Evolutionary conservation across 2,888 invertebrate genomes (phyloP).

Genomic region (Erebia aethiops): DNA sequence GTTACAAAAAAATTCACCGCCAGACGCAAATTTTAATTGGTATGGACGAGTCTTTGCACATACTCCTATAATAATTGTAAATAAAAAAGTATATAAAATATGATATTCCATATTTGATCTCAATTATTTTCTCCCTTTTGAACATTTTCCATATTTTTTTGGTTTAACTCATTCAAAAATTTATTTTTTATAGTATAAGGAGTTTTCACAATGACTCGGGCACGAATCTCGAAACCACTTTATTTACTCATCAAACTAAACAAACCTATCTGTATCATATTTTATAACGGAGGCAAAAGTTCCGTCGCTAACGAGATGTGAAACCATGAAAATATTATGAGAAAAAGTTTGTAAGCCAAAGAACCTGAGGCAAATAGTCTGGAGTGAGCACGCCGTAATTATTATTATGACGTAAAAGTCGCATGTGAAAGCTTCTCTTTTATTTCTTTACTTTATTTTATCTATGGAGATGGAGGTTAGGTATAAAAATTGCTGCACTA

Average conservation of each 20-base stretch:
- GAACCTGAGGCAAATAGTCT: slow-evolving; percentile 34
- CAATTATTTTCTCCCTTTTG: too few species aligned
- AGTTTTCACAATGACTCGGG: neutral
- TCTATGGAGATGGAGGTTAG: neutral
- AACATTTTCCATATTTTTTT: neutral
- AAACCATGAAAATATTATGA: slow-evolving; percentile 35
- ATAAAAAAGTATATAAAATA: too few species aligned
- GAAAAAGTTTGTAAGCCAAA: slow-evolving; percentile 42
- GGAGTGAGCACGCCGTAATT: slow-evolving; percentile 6
- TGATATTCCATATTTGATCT: too few species aligned
- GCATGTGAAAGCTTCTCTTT: slow-evolving; percentile 18
- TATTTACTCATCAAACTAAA: slow-evolving; percentile 4
- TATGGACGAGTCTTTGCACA: too few species aligned
- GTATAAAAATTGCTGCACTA: too few species aligned
- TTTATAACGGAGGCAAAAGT: slow-evolving; percentile 14
- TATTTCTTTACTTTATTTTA: slow-evolving; percentile 10
- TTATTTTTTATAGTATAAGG: neutral
- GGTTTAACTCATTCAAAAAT: neutral
- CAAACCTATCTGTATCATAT: slow-evolving; percentile 10
- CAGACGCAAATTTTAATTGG: too few species aligned
- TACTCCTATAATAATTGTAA: too few species aligned
- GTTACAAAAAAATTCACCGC: too few species aligned
- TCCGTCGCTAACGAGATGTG: slow-evolving; percentile 23
- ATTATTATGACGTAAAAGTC: slow-evolving; percentile 24
- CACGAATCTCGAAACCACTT: neutral